Evolutionary conservation across 2,797 vertebrate species (phyloP), one percentile per base, ranked within the genome.

Genomic region (Poeciliopsis paucimaculata): DNA sequence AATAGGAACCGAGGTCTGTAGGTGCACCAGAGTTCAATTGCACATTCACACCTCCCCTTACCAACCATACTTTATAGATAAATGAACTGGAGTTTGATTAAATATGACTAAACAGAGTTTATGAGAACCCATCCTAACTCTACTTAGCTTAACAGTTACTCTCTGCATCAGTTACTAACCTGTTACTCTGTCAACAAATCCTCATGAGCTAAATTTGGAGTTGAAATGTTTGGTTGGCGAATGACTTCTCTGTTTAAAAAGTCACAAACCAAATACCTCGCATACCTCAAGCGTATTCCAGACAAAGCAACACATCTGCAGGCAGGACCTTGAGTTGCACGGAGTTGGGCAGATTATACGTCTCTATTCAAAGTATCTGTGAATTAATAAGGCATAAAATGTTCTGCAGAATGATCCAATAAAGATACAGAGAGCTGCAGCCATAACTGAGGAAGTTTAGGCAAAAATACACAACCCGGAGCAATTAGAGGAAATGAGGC

Each of bases 241-340:
- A 18, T 71, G 10, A 46, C 1, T 71, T 60, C 28, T 53, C 20
- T 39, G 13, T 31, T 55, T 51, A 5, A 34, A 62, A 47, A 5
- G 7, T 55, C 16, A 1, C 36, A 43, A 74, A 73, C 26, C 53
- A 2, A 34, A 31, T 31, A 2, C 51, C n/a, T 73, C 76, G 11
- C 47, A 68, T 76, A 28, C 73, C 73, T 28, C 23, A 12, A 31
- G 39, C 16, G 5, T 28, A 2, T 4, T 28, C 20, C 71, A 66
- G 79, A 66, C 47, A 73, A 77, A 79, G 77, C 34, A 75, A 8
- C 57, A 68, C 76, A 60, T 79, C 3, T 77, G 15, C 62, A 46
- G 6, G 45, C 11, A 4, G 43, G 71, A 83, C 78, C 78, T 75
- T 78, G 76, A 5, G 60, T 72, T 75, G 31, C 46, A 16, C 0